phyloP scores from a whole-genome alignment of 2,888 invertebrate species.

The Xestia ashworthii region DNA sequence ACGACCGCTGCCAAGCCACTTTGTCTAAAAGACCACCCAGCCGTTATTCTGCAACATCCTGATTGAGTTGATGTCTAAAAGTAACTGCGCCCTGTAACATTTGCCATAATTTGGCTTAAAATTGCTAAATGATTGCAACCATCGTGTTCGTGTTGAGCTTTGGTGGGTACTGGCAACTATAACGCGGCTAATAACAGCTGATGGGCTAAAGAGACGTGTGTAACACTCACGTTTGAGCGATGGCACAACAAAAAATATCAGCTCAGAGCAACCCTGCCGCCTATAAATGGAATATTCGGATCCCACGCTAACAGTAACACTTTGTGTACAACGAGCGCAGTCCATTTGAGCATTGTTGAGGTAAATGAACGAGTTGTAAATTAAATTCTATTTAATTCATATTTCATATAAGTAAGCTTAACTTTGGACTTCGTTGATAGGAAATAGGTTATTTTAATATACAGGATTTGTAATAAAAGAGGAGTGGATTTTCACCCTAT shows the following conservation, averaged over 20 bases:
- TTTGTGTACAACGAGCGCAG: constrained; percentile 78
- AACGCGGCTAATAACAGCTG: constrained; percentile 79
- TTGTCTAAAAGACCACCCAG: constrained; percentile 70
- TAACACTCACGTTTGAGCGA: constrained; percentile 84
- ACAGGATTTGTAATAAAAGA: background rate
- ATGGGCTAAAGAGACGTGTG: constrained; percentile 80
- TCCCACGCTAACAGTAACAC: constrained; percentile 84
- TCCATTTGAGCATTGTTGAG: constrained; percentile 72
- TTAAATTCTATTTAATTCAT: constrained; percentile 29
- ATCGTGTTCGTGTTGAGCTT: constrained; percentile 79
- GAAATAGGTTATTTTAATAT: background rate
- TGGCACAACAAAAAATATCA: constrained; percentile 87
- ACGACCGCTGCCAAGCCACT: constrained; percentile 30
- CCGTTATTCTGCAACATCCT: constrained; percentile 74
- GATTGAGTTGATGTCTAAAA: constrained; percentile 76
- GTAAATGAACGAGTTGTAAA: constrained; percentile 53
- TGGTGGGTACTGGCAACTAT: constrained; percentile 72
- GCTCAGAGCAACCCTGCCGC: constrained; percentile 81
- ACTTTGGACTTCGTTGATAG: background rate
- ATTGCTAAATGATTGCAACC: constrained; percentile 79
- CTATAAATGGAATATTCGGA: constrained; percentile 87
- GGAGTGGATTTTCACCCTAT: background rate
- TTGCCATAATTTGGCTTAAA: constrained; percentile 81
- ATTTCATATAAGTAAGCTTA: background rate
- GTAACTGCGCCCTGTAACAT: constrained; percentile 72